Percentiles rank a stretch among this genome's conserved stretches.
Evolutionary conservation across 2,113 vertebrate genomes (phyloP).

Genomic region (Neogobius melanostomus): DNA sequence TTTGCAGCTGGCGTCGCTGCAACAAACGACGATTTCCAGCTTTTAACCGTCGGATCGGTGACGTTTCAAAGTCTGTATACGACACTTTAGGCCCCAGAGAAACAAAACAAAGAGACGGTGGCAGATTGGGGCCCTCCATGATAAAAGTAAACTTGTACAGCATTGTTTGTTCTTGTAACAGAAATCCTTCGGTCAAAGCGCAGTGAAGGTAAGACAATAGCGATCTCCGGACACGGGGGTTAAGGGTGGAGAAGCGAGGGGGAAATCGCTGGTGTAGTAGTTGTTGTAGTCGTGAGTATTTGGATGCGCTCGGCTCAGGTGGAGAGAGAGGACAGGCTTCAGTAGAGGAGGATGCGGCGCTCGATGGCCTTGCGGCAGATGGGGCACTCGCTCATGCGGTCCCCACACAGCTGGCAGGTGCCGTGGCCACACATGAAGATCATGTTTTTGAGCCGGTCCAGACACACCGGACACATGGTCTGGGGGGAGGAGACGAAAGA

Average conservation of each 20-base stretch:
- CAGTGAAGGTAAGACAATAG: slow-evolving; percentile 45
- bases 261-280: slow-evolving; percentile 24
- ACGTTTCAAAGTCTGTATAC: slow-evolving; percentile 5
- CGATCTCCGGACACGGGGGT: slow-evolving; percentile 33
- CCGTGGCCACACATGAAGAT: slow-evolving; percentile 99
- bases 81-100: not conserved
- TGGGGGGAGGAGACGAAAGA: slow-evolving; percentile 53
- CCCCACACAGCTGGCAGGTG: slow-evolving; percentile 96
- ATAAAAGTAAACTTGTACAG: slow-evolving; percentile 21
- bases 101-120: not conserved
- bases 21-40: slow-evolving; percentile 16
- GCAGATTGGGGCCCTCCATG: slow-evolving; percentile 15
- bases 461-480: slow-evolving; percentile 98
- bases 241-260: slow-evolving; percentile 36
- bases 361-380: slow-evolving; percentile 99
- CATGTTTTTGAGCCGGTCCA: slow-evolving; percentile 99
- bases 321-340: slow-evolving; percentile 37
- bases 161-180: slow-evolving; percentile 34
- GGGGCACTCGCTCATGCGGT: slow-evolving; percentile 98
- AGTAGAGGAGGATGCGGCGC: slow-evolving; percentile 96
- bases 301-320: slow-evolving; percentile 26
- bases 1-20: slow-evolving; percentile 21
- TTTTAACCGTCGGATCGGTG: slow-evolving; percentile 4
- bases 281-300: slow-evolving; percentile 41
- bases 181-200: slow-evolving; percentile 42